phyloP scores from a whole-genome alignment of 2,113 vertebrate species.

The Indri indri region DNA sequence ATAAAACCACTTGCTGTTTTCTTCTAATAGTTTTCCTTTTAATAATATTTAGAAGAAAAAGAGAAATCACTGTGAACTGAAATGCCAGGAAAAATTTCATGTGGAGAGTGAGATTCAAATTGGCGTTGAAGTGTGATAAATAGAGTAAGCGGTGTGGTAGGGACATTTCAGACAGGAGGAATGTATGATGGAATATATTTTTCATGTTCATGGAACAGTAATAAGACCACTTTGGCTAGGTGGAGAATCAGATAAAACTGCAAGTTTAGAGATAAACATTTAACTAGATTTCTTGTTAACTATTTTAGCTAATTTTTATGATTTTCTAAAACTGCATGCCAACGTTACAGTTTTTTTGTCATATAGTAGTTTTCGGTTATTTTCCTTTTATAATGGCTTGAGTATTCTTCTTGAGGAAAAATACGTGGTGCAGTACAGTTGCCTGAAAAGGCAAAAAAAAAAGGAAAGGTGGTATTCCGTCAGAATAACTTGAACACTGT shows the following conservation, averaged over 20 bases:
- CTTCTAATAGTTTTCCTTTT: neutral
- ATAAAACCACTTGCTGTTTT: conserved; percentile 18
- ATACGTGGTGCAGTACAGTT: neutral
- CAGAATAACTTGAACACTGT: conserved; percentile 8
- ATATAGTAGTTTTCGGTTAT: neutral
- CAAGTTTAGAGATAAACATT: neutral
- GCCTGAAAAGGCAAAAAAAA: neutral
- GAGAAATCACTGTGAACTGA: conserved; percentile 29
- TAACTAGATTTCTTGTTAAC: conserved; percentile 37
- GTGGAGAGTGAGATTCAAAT: neutral
- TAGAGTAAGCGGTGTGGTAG: neutral
- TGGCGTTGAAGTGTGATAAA: conserved; percentile 14
- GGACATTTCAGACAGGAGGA: neutral
- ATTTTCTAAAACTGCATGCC: neutral
- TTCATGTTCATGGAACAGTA: neutral
- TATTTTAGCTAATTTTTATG: conserved; percentile 31
- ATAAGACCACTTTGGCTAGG: neutral
- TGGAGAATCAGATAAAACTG: neutral
- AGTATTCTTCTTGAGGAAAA: conserved; percentile 39
- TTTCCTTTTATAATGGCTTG: neutral
- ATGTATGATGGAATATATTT: neutral
- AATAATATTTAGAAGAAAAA: conserved; percentile 27
- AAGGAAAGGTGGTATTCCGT: conserved; percentile 9
- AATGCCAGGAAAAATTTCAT: neutral
- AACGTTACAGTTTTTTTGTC: neutral